These are phyloP conservation scores for Narcine bancroftii DNA, from an alignment of 2,113 vertebrate species.

Conservation along the genomic window DNA sequence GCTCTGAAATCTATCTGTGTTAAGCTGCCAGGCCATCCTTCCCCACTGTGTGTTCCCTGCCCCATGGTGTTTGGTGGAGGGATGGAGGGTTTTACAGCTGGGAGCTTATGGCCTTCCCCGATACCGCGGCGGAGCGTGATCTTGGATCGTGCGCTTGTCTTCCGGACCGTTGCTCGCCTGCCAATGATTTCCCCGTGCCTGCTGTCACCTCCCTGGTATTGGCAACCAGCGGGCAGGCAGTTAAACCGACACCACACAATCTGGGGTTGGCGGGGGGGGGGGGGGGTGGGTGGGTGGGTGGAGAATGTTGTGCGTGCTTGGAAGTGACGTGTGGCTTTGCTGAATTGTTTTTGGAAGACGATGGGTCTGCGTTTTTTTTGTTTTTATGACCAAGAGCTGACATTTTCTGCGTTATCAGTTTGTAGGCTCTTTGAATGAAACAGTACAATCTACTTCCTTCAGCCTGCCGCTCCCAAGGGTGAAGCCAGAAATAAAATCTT, in stretches of 20 bases:
- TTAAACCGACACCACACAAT: background rate
- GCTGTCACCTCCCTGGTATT: background rate
- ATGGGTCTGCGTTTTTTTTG: background rate
- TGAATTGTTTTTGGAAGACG: constrained; percentile 9
- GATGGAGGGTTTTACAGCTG: too few relatives aligned
- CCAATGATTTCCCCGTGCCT: too few relatives aligned
- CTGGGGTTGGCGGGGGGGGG: too few relatives aligned
- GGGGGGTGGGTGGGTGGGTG: too few relatives aligned
- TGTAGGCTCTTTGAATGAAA: background rate
- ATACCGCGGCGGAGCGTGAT: too few relatives aligned
- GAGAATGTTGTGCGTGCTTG: background rate
- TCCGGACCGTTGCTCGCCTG: too few relatives aligned
- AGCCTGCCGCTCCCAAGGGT: background rate
- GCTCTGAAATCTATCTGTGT: background rate
- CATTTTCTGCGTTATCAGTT: constrained; percentile 2
- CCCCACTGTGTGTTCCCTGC: too few relatives aligned
- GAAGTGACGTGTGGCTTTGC: constrained; percentile 13
- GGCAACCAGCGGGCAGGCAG: background rate
- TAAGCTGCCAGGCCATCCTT: too few relatives aligned
- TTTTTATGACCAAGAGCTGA: background rate
- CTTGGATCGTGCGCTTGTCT: background rate
- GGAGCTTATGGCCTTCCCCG: too few relatives aligned
- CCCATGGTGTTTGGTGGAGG: too few relatives aligned
- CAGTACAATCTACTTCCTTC: background rate
- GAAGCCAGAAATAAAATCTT: constrained; percentile 23